Evolutionary conservation across 2,113 vertebrate species (phyloP), one percentile per base, ranked within the genome.

Genomic region (Fregetta grallaria): DNA sequence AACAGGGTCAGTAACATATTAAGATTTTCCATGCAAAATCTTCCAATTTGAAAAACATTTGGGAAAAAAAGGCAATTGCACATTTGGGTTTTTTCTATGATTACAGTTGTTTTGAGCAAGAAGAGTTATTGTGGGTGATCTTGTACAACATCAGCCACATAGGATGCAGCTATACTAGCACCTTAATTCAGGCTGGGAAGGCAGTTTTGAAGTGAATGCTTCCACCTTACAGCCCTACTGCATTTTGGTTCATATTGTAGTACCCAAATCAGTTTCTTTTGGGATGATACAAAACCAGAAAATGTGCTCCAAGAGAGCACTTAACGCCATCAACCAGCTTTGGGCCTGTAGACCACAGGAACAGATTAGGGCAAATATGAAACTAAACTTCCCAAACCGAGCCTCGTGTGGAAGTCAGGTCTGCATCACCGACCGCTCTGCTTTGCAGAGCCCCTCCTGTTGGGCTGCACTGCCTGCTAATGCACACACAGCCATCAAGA

Each of bases 371-470:
- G 21, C 34, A 71, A 72, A 36, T 42, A 14, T 29, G 62, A 61
- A 50, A 17, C 49, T 22, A 20, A 83, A 18, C 22, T 65, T 83
- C 21, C 49, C 32, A 2, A 32, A 11, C 44, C 3, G 40, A 53
- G 20, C 6, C 27, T 67, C 5, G 1, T 1, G 23, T 13, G n/a
- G 19, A 13, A 56, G 30, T 52, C 49, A 68, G 82, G 44, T 29
- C 15, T 30, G 52, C 40, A 55, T 42, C 8, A 0, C 38, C 0
- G 0, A 20, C 27, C 0, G 0, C 56, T 44, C 50, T n/a, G 13
- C 38, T 42, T 30, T 36, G 63, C 55, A 66, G 56, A 71, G 30
- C 36, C 34, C 44, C 66, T 74, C 34, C 19, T 71, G 38, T 10
- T 2, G 7, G 62, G 40, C 40, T 77, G 27, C 19, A 4, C 44